A percentile compares a stretch with the other conserved stretches of the same genome.
phyloP scores from a whole-genome alignment of 2,797 vertebrate species.

The Poeciliopsis paucimaculata region DNA sequence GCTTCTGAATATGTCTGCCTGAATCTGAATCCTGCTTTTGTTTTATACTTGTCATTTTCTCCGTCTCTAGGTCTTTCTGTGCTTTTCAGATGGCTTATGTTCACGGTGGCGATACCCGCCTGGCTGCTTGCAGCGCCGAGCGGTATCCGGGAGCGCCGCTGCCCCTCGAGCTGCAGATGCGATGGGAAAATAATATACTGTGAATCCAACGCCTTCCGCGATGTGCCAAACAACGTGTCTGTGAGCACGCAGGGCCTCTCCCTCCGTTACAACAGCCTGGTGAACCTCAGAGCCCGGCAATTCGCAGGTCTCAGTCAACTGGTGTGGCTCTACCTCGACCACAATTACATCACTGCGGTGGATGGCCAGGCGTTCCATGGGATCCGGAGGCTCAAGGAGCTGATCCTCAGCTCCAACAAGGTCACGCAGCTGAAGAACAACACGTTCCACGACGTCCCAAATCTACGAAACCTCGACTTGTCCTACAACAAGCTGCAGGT shows the following conservation, averaged over 20 bases:
- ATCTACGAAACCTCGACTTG: conserved; percentile 94
- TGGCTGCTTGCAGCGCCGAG: conserved; percentile 83
- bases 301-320: conserved; percentile 94
- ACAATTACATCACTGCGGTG: conserved; percentile 92
- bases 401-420: conserved; percentile 98
- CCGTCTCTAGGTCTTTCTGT: conserved; percentile 76
- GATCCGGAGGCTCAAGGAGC: conserved; percentile 93
- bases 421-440: conserved; percentile 91
- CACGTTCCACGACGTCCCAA: conserved; percentile 93
- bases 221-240: conserved; percentile 94
- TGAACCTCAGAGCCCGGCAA: conserved; percentile 90
- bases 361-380: conserved; percentile 94
- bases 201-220: conserved; percentile 93
- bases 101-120: conserved; percentile 71
- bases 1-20: conserved; percentile 3
- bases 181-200: conserved; percentile 99
- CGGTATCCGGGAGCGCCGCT: conserved; percentile 88
- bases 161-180: conserved; percentile 93
- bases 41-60: conserved; percentile 40
- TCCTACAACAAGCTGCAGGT: conserved; percentile 96
- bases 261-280: conserved; percentile 96
- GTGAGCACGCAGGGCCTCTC: conserved; percentile 94
- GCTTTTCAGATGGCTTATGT: conserved; percentile 76
- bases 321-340: conserved; percentile 98
- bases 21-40: background rate